Percentiles rank a stretch among this genome's conserved stretches.
These are phyloP conservation scores for Helicorthomorpha holstii DNA, from an alignment of 1,140 invertebrate species.

Conservation along the genomic window DNA sequence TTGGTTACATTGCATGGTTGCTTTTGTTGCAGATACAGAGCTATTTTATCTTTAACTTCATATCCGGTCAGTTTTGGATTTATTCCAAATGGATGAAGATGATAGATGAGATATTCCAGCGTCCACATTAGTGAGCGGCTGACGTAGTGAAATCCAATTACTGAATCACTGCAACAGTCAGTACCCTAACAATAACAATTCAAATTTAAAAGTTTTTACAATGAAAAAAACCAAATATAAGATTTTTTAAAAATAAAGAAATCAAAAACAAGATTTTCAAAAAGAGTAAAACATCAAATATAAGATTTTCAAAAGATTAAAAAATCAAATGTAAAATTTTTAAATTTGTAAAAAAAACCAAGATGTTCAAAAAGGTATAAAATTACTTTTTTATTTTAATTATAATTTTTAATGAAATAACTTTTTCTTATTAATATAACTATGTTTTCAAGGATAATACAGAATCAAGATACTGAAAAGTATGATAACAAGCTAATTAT, in stretches of 20 bases:
- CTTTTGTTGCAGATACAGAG: background rate
- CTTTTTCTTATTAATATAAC: too few species aligned
- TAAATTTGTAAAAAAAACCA: too few species aligned
- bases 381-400: too few species aligned
- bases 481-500: too few species aligned
- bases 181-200: conserved; percentile 27
- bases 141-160: conserved; percentile 93
- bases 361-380: too few species aligned
- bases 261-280: conserved; percentile 43
- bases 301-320: too few species aligned
- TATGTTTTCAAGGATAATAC: too few species aligned
- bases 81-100: conserved; percentile 69
- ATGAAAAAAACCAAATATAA: background rate
- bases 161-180: conserved; percentile 90
- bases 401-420: too few species aligned
- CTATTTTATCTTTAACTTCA: background rate
- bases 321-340: too few species aligned
- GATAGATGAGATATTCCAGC: conserved; percentile 89
- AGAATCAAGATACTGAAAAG: too few species aligned
- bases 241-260: background rate
- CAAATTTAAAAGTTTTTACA: background rate
- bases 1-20: too few species aligned
- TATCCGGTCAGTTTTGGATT: background rate
- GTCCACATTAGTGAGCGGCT: conserved; percentile 87
- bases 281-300: conserved; percentile 74